Evolutionary conservation across 2,797 vertebrate species (phyloP).

Genomic region (Phoeniculus purpureus): DNA sequence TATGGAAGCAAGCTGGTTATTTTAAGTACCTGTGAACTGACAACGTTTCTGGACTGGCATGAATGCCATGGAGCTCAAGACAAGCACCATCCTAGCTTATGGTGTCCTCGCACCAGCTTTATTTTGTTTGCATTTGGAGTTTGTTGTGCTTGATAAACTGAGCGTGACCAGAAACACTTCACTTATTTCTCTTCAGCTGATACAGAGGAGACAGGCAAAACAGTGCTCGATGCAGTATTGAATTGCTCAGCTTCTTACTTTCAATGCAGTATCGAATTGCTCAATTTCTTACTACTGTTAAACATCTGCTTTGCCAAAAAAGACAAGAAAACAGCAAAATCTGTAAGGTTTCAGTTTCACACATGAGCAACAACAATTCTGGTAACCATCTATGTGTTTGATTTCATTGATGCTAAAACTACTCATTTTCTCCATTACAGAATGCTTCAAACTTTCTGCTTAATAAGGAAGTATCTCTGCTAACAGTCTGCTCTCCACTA

Average conservation of each 20-base stretch:
- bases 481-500: neutral
- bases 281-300: neutral
- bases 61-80: slow-evolving; percentile 2
- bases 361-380: neutral
- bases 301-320: neutral
- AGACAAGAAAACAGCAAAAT: neutral
- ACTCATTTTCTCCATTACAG: neutral
- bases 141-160: slow-evolving; percentile 33
- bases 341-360: neutral
- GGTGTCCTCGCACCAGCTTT: neutral
- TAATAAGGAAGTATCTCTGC: neutral
- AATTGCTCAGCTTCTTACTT: neutral
- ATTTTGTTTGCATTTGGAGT: neutral
- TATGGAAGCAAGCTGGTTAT: neutral
- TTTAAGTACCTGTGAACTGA: neutral
- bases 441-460: neutral
- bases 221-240: fast-evolving
- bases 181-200: slow-evolving; percentile 12
- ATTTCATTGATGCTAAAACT: neutral
- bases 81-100: neutral
- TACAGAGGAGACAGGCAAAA: neutral
- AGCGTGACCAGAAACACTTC: neutral
- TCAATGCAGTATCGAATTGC: neutral
- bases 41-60: neutral
- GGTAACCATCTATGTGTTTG: neutral